Evolutionary conservation across 2,113 vertebrate genomes (phyloP).

Genomic region (Daphoenositta chrysoptera): DNA sequence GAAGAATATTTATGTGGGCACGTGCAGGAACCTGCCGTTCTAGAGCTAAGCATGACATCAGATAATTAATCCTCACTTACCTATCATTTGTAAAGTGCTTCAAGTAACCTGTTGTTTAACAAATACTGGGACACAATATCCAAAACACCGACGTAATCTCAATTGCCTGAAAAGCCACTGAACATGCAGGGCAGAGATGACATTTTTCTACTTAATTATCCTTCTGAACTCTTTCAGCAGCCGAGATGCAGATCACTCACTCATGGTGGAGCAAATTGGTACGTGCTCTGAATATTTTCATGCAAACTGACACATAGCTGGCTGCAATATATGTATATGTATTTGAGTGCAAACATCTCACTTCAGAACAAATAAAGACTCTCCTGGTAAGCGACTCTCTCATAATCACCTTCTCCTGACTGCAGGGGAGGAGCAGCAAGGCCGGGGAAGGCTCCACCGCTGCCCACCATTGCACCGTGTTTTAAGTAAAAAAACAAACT

Average conservation of each 20-base stretch:
- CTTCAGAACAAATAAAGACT: neutral
- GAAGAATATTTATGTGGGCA: neutral
- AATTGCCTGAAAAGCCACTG: neutral
- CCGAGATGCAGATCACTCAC: fast-evolving
- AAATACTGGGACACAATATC: neutral
- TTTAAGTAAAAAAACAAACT: neutral
- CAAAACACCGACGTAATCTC: neutral
- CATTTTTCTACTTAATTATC: neutral
- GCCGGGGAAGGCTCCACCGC: fast-evolving
- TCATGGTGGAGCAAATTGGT: neutral
- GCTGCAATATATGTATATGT: no score
- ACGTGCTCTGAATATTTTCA: neutral
- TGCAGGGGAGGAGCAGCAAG: neutral
- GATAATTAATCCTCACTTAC: neutral
- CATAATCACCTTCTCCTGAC: neutral
- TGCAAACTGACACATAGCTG: neutral
- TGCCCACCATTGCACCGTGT: fast-evolving
- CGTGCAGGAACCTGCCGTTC: neutral
- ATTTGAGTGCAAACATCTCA: neutral
- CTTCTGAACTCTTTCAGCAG: neutral
- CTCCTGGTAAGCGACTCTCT: neutral
- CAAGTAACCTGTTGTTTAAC: neutral
- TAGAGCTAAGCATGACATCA: neutral
- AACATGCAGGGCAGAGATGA: neutral
- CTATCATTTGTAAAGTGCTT: neutral